These are phyloP conservation scores for Gnatocerus cornutus DNA, from an alignment of 2,888 invertebrate species.

Conservation along the genomic window DNA sequence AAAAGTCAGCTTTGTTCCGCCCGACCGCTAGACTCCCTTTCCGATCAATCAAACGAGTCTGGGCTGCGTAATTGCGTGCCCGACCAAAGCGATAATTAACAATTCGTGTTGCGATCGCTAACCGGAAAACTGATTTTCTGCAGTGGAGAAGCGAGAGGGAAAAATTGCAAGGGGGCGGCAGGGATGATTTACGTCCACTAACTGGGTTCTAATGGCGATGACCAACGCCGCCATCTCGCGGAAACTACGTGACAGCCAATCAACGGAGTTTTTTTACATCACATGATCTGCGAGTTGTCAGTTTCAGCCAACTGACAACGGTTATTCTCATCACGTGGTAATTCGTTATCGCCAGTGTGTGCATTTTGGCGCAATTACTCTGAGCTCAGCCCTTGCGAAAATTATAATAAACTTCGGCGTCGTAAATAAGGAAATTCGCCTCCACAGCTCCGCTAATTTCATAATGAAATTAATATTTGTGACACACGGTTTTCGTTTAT, in stretches of 20 bases:
- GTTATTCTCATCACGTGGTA: neutral
- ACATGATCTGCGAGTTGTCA: too few relatives aligned
- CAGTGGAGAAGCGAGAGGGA: constrained; percentile 2
- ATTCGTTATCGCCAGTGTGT: constrained; percentile 3
- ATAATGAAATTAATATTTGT: constrained; percentile 61
- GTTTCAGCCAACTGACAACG: too few relatives aligned
- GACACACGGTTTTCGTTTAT: constrained; percentile 63
- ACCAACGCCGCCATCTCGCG: neutral
- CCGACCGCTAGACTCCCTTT: constrained; percentile 47
- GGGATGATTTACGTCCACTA: too few relatives aligned
- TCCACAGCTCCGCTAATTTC: constrained; percentile 54
- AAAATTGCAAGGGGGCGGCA: too few relatives aligned
- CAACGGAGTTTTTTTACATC: too few relatives aligned
- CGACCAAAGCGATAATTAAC: constrained; percentile 50
- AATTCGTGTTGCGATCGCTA: constrained; percentile 44
- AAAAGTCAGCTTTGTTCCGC: constrained; percentile 54
- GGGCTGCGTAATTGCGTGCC: constrained; percentile 51
- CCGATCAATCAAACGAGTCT: constrained; percentile 52
- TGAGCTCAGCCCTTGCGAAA: constrained; percentile 6
- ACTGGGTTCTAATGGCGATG: too few relatives aligned
- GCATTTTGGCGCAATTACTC: constrained; percentile 11
- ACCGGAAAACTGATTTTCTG: constrained; percentile 43
- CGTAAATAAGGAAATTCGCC: constrained; percentile 56
- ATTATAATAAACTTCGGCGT: constrained; percentile 28
- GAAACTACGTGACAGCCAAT: too few relatives aligned